Evolutionary conservation across 92 coral and sea anemone genomes (phyloP), one percentile per base, ranked within the genome.

Genomic region (Heliopora coerulea): DNA sequence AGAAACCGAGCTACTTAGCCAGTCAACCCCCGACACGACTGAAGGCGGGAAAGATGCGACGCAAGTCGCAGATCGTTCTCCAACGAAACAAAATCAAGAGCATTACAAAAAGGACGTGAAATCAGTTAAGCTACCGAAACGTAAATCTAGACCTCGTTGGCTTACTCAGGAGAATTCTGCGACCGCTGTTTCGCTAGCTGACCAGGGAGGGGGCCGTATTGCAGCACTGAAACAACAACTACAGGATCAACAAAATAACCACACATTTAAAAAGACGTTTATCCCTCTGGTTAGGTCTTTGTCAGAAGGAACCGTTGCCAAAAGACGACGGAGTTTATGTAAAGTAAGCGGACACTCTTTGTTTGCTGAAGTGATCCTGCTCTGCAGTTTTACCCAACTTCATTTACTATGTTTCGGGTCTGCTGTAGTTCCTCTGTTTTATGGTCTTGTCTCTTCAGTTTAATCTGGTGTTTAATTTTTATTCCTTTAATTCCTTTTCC

Each of bases 281-380:
- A n/a, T 8, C 52, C 52, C 52, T 8, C 13, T 63, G 21, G 50
- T 49, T 13, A 5, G 25, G 13, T 63, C 70, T 26, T n/a, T 3
- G 39, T 63, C 70, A 2, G 70, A 37, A 8, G 70, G 70, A 63
- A 34, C 35, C 39, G 70, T 63, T 0, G 70, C 70, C 12, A 63
- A 40, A 19, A 34, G n/a, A 29, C 21, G 50, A 14, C 50, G 70
- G 3, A 63, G 70, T 39, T 63, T 63, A 4, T 49, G 39, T 63
- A 63, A 63, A 49, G 70, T 63, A 63, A 63, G 10, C 8, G 3
- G 0, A 14, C 20, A 15, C 4, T 13, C 1, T 12, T 18, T 20
- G 50, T 46, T 6, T 37, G 5, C 12, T 37, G 42, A n/a, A n/a
- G 42, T 12, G 12, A 37, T 37, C 42, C 12, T 37, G 12, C 42